Evolutionary conservation across 2,113 vertebrate genomes (phyloP).

Genomic region (Sceloporus undulatus): DNA sequence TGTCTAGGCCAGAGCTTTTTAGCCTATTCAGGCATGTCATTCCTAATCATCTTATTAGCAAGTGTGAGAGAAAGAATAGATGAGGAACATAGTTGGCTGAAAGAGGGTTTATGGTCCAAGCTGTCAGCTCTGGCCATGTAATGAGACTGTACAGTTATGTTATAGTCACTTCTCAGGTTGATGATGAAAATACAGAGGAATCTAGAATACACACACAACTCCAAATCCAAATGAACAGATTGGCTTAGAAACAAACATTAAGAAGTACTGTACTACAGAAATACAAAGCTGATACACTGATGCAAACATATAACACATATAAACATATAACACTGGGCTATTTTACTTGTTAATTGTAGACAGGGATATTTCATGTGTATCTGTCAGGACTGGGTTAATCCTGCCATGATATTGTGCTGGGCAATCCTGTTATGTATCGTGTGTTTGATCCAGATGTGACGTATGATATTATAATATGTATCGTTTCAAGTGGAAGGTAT

Average conservation of each 20-base stretch:
- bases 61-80: not conserved
- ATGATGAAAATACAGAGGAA: not conserved
- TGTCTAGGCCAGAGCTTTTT: not conserved
- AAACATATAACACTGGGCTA: not conserved
- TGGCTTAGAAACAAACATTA: not conserved
- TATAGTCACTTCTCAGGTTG: not conserved
- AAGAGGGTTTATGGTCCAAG: not conserved
- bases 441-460: too few relatives aligned
- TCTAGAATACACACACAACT: not conserved
- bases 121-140: not conserved
- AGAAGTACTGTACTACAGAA: too few relatives aligned
- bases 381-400: too few relatives aligned
- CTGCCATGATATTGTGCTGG: too few relatives aligned
- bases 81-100: not conserved
- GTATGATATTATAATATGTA: too few relatives aligned
- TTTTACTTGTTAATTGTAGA: not conserved
- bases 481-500: too few relatives aligned
- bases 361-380: too few relatives aligned
- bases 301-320: not conserved
- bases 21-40: not conserved
- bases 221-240: not conserved
- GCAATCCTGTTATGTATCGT: too few relatives aligned
- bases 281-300: not conserved
- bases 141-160: not conserved
- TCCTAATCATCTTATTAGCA: not conserved